Base-by-base conservation (phyloP, 2,113 vertebrate genomes). In the Python bivittatus region DNA sequence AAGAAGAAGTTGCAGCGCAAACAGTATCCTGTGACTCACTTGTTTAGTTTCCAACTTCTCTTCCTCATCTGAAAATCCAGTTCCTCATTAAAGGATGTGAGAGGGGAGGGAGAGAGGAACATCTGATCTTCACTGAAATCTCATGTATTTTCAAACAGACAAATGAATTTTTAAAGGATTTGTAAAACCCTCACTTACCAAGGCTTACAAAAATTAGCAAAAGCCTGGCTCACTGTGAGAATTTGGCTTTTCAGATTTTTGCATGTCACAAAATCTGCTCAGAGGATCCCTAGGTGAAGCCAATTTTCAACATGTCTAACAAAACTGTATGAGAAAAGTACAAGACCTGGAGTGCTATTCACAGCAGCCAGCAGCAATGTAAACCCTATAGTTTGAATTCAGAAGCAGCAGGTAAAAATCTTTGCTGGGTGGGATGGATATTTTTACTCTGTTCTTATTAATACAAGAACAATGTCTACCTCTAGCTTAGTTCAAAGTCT, bases 401-500 rank as follows among this genome's bases (percentile, higher is more conserved):
- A 90, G 91, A 96, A 96, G 94, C 94, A 95, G 92, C 90, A 91
- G 86, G 79, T 93, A 93, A 92, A 95, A 94, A 96, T 92, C 95
- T 94, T 38, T 89, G 91, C 52, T 87, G 6, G 92, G 42, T 1
- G 4, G 42, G 68, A 54, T 44, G 79, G 96, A 96, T 93, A 92
- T 96, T 96, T 95, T 29, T 79, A 89, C 88, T 93, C 93, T 93
- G 56, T 91, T 90, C 27, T 91, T 88, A 94, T 94, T 52, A 44
- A 57, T 90, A 91, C 91, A 88, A 92, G 84, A 79, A 38, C 90
- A 91, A 86, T 92, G 93, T 95, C 94, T 91, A 88, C 92, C 53
- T 64, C 42, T 29, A 38, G 85, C 0, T 0, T 93, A 84, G 88
- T 72, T 93, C 1, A 33, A 94, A 93, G 38, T 23, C 13, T 88